These are phyloP conservation scores for Bursaphelenchus okinawaensis DNA, from an alignment of 2,888 invertebrate species.

Conservation along the genomic window DNA sequence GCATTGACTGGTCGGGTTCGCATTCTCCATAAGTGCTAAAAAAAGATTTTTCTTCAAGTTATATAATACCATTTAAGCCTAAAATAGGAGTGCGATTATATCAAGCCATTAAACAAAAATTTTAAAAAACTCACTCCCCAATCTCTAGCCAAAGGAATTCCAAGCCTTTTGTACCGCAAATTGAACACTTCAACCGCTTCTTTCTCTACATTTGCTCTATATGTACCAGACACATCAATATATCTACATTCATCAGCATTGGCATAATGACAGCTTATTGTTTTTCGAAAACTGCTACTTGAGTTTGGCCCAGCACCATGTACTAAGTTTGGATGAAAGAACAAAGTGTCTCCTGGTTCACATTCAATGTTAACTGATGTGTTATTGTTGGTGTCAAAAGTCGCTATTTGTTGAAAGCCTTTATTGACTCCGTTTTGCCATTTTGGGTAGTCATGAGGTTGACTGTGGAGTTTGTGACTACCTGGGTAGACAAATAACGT, in stretches of 20 bases:
- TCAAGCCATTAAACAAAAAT: too few species aligned
- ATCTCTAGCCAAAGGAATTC: slow-evolving; percentile 1
- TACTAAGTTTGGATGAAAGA: slow-evolving; percentile 77
- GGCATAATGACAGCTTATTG: slow-evolving; percentile 79
- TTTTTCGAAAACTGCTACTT: slow-evolving; percentile 71
- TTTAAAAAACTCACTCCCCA: background rate
- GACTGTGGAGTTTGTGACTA: slow-evolving; percentile 65
- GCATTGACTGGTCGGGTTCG: background rate
- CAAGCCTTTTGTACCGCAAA: slow-evolving; percentile 28
- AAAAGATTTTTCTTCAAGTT: background rate
- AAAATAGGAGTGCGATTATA: too few species aligned
- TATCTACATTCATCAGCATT: slow-evolving; percentile 64
- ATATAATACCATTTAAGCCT: background rate
- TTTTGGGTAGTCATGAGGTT: slow-evolving; percentile 70
- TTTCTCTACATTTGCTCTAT: slow-evolving; percentile 29
- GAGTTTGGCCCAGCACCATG: slow-evolving; percentile 79
- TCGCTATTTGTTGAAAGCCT: slow-evolving; percentile 70
- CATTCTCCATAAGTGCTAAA: background rate
- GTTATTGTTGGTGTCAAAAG: slow-evolving; percentile 61
- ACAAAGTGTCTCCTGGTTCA: slow-evolving; percentile 77
- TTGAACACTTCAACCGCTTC: slow-evolving; percentile 41
- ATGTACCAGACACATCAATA: slow-evolving; percentile 26
- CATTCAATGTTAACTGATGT: slow-evolving; percentile 67
- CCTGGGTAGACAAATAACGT: slow-evolving; percentile 76
- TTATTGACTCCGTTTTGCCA: slow-evolving; percentile 68